Conservation (phyloP, 1,140 invertebrate genomes). For the Epicauta chinensis region DNA sequence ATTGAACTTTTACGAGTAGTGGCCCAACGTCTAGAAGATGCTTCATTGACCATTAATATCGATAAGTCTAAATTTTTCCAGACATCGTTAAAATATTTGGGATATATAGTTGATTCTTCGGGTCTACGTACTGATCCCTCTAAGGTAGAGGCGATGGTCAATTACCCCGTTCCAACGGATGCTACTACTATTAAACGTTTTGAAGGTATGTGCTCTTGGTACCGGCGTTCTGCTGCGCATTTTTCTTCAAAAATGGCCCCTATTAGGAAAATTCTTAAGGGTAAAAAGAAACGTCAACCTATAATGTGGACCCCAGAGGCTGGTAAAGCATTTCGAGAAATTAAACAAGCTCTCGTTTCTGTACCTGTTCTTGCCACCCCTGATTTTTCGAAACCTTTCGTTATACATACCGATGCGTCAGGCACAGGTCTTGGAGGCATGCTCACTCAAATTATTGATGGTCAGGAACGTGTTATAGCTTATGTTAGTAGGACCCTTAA, state of each 20-base stretch:
- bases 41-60: conserved; percentile 10
- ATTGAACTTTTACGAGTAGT: conserved; percentile 3
- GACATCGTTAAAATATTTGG: conserved; percentile 12
- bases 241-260: conserved; percentile 34
- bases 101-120: conserved; percentile 16
- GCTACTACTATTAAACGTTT: conserved; percentile 34
- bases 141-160: conserved; percentile 42
- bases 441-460: conserved; percentile 19
- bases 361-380: conserved; percentile 26
- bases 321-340: conserved; percentile 33
- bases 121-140: conserved; percentile 40
- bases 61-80: no score
- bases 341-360: conserved; percentile 31
- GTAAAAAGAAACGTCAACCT: conserved; percentile 2
- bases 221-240: conserved; percentile 40
- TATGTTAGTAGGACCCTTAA: background rate
- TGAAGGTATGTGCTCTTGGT: conserved; percentile 43
- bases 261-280: conserved; percentile 1
- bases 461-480: conserved; percentile 6
- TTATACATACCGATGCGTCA: conserved; percentile 40
- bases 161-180: conserved; percentile 39
- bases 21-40: background rate
- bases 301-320: conserved; percentile 31
- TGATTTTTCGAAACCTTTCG: conserved; percentile 36
- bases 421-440: conserved; percentile 35